Conservation (phyloP, 1,140 invertebrate genomes). For the Oppia nitens region DNA sequence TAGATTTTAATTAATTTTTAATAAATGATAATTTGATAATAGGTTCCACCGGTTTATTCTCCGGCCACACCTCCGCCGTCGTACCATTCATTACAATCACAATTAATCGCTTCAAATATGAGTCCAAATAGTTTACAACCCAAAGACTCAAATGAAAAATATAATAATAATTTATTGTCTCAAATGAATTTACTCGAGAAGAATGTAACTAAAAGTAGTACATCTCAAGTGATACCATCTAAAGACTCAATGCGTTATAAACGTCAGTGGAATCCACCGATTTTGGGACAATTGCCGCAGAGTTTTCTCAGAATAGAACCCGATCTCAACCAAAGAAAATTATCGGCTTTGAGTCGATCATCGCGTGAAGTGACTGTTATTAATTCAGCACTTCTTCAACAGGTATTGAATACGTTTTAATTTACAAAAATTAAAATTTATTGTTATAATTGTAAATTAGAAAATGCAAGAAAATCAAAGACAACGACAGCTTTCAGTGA, state of each 20-base stretch:
- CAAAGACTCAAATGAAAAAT: neutral
- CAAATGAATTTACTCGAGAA: neutral
- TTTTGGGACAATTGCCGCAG: constrained; percentile 58
- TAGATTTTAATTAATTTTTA: neutral
- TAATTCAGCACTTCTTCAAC: constrained; percentile 30
- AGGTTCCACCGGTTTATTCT: constrained; percentile 21
- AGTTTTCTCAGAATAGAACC: constrained; percentile 49
- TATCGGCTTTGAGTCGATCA: neutral
- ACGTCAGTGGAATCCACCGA: constrained; percentile 57
- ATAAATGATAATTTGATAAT: neutral
- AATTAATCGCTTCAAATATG: constrained; percentile 17
- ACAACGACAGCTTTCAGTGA: constrained; percentile 24
- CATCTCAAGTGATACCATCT: no score
- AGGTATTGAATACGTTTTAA: constrained; percentile 17
- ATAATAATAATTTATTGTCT: neutral
- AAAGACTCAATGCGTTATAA: constrained; percentile 25
- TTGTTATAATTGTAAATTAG: constrained; percentile 3
- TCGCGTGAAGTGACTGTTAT: constrained; percentile 20
- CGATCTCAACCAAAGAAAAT: constrained; percentile 10
- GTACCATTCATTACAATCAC: constrained; percentile 19
- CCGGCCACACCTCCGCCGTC: constrained; percentile 23
- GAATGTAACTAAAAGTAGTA: neutral
- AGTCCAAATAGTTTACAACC: constrained; percentile 16
- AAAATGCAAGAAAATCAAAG: constrained; percentile 32
- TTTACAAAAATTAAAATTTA: constrained; percentile 3